Evolutionary conservation across 2,888 invertebrate species (phyloP).

Genomic region (Pristionchus arcanus): DNA sequence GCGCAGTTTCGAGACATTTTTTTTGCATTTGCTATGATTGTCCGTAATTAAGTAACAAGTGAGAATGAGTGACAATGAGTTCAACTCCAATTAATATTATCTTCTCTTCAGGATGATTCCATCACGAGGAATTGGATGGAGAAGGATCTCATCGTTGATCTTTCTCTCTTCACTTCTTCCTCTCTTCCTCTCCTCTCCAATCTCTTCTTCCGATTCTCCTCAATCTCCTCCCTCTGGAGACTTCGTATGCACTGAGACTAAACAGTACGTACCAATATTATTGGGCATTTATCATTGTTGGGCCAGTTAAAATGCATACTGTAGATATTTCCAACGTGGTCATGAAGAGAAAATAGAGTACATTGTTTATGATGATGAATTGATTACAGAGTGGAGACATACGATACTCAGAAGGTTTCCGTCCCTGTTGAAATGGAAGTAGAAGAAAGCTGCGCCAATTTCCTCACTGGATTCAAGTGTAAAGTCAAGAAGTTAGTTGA

Average conservation of each 20-base stretch:
- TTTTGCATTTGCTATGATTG: neutral
- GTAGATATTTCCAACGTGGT: neutral
- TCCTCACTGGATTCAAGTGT: conserved; percentile 71
- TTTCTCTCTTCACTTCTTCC: conserved; percentile 1
- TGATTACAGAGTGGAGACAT: conserved; percentile 63
- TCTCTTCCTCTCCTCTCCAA: conserved; percentile 22
- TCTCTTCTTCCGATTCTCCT: neutral
- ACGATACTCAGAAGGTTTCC: conserved; percentile 64
- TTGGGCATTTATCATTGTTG: neutral
- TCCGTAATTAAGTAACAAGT: neutral
- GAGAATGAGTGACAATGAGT: too few relatives aligned
- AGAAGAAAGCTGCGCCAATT: conserved; percentile 68
- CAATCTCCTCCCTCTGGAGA: conserved; percentile 26
- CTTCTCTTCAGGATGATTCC: neutral
- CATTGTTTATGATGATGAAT: neutral
- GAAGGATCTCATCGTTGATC: neutral
- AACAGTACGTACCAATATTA: neutral
- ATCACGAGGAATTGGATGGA: neutral
- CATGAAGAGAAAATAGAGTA: neutral
- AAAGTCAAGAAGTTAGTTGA: conserved; percentile 63
- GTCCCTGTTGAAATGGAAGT: conserved; percentile 61
- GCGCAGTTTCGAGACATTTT: neutral
- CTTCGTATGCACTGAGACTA: conserved; percentile 29
- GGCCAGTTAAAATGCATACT: neutral
- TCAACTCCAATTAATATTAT: neutral